Evolutionary conservation across 2,113 vertebrate genomes (phyloP).

Genomic region (Eubucco bourcierii): DNA sequence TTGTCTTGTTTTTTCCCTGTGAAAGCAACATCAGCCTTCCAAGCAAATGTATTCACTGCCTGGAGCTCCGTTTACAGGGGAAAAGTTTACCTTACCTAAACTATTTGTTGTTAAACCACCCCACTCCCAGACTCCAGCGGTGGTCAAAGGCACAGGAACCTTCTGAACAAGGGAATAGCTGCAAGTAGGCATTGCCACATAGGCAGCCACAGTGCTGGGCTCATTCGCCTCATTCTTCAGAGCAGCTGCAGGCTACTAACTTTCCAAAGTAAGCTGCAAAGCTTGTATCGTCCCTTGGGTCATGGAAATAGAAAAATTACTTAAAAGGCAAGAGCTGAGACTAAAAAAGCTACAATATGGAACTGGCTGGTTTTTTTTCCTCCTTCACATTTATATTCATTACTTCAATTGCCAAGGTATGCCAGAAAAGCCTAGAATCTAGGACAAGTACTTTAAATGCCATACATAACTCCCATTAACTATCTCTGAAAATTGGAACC

Average conservation of each 20-base stretch:
- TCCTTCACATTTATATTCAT: background rate
- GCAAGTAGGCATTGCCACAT: background rate
- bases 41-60: background rate
- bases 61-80: background rate
- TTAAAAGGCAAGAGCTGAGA: background rate
- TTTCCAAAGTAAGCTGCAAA: background rate
- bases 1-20: rapidly evolving
- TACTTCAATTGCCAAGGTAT: background rate
- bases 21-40: background rate
- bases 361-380: background rate
- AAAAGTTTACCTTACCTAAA: background rate
- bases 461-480: background rate
- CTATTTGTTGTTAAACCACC: background rate
- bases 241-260: background rate
- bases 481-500: background rate
- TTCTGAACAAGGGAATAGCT: background rate
- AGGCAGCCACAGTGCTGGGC: background rate
- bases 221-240: background rate
- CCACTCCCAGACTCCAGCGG: background rate
- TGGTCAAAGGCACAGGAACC: background rate
- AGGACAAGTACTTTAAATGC: background rate
- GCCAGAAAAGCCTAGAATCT: background rate
- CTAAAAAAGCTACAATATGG: background rate
- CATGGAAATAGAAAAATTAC: background rate
- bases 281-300: background rate